phyloP scores from a whole-genome alignment of 2,797 vertebrate species.

The Centroberyx gerrardi region DNA sequence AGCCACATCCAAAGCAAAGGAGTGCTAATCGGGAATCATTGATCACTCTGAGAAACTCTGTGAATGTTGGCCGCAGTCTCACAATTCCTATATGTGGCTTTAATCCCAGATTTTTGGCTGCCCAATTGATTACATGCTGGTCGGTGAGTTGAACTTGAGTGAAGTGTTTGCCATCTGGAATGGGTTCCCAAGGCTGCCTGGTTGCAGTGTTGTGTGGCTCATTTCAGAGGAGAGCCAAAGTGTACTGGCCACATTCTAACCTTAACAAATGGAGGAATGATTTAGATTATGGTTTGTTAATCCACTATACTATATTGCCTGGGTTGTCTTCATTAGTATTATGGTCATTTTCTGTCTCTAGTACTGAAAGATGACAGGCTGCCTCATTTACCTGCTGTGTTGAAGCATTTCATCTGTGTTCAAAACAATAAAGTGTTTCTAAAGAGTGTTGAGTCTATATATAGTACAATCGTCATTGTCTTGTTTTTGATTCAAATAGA shows the following conservation, averaged over 20 bases:
- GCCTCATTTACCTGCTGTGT: constrained; percentile 44
- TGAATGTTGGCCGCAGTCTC: constrained; percentile 21
- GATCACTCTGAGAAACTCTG: constrained; percentile 24
- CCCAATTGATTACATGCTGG: constrained; percentile 37
- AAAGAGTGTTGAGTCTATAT: constrained; percentile 9
- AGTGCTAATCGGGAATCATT: constrained; percentile 29
- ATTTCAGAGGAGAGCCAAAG: constrained; percentile 29
- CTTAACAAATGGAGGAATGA: constrained; percentile 19
- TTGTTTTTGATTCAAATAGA: constrained; percentile 26
- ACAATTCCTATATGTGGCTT: constrained; percentile 41
- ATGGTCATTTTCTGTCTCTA: constrained; percentile 30
- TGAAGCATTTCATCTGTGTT: constrained; percentile 35
- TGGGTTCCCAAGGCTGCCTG: constrained; percentile 58
- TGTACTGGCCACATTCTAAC: neutral
- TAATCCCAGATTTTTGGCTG: constrained; percentile 30
- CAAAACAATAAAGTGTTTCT: constrained; percentile 38
- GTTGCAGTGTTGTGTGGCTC: constrained; percentile 40
- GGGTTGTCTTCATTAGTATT: constrained; percentile 33
- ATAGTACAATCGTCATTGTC: neutral
- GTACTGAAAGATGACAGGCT: constrained; percentile 37
- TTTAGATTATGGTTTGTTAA: constrained; percentile 27
- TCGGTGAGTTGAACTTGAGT: constrained; percentile 45
- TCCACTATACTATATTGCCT: constrained; percentile 17
- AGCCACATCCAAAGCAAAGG: constrained; percentile 15
- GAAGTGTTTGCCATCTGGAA: constrained; percentile 60